phyloP scores from a whole-genome alignment of 2,888 invertebrate species.

The Netelia virgata region DNA sequence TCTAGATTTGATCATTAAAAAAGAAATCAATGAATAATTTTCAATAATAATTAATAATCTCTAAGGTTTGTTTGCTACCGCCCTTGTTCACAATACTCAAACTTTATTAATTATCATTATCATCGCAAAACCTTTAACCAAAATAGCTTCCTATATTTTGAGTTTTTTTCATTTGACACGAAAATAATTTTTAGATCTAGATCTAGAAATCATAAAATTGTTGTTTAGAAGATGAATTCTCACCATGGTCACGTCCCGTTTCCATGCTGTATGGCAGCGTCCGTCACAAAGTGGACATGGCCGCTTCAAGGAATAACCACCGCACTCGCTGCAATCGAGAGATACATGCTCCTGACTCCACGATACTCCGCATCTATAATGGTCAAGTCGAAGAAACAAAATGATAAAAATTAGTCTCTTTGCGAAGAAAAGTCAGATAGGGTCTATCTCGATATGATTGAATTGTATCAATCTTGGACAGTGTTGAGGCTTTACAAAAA shows the following conservation, averaged over 20 bases:
- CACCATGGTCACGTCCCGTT: slow-evolving; percentile 92
- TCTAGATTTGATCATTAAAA: too few species aligned
- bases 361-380: slow-evolving; percentile 90
- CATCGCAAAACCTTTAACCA: too few species aligned
- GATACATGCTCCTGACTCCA: slow-evolving; percentile 93
- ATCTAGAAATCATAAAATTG: not conserved
- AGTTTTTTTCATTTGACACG: too few species aligned
- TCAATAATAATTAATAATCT: too few species aligned
- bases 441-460: not conserved
- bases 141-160: too few species aligned
- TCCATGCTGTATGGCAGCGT: slow-evolving; percentile 90
- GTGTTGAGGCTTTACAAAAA: not conserved
- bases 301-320: slow-evolving; percentile 91
- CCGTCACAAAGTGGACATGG: slow-evolving; percentile 92
- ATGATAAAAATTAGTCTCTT: not conserved
- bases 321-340: slow-evolving; percentile 92
- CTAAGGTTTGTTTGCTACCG: too few species aligned
- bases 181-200: too few species aligned
- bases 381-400: slow-evolving; percentile 15
- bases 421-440: not conserved
- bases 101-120: too few species aligned
- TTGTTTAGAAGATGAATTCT: slow-evolving; percentile 76
- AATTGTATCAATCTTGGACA: not conserved
- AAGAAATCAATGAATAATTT: too few species aligned
- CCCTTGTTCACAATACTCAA: too few species aligned